Evolutionary conservation across 1,140 invertebrate genomes (phyloP).

Genomic region (Periplaneta americana): DNA sequence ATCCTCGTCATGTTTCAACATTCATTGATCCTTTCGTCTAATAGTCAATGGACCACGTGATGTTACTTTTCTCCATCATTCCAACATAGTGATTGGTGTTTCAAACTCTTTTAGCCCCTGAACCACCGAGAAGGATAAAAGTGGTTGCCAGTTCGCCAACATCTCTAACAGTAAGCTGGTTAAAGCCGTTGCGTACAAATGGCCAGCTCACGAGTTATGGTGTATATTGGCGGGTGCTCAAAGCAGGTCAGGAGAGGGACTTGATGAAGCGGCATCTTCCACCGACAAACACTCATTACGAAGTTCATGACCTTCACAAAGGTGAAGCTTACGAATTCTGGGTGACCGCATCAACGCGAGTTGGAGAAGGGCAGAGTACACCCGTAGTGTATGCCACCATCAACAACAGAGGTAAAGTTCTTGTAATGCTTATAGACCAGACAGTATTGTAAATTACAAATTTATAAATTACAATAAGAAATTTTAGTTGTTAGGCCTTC

Average conservation of each 20-base stretch:
- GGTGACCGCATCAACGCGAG: conserved; percentile 37
- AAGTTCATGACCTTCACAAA: conserved; percentile 36
- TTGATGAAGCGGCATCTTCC: conserved; percentile 26
- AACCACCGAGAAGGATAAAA: conserved; percentile 41
- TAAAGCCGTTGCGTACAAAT: conserved; percentile 37
- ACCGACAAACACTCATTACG: conserved; percentile 29
- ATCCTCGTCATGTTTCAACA: too few species aligned
- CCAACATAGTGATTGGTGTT: too few species aligned
- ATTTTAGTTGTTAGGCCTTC: too few species aligned
- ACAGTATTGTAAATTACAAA: too few species aligned
- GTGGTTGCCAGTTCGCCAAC: conserved; percentile 35
- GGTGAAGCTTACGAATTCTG: conserved; percentile 42
- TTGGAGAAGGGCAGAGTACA: conserved; percentile 34
- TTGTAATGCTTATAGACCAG: too few species aligned
- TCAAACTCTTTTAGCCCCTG: conserved; percentile 40
- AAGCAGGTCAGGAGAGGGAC: conserved; percentile 29
- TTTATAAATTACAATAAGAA: too few species aligned
- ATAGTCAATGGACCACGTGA: too few species aligned
- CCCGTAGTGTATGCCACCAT: conserved; percentile 24
- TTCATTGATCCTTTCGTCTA: too few species aligned
- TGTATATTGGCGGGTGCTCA: conserved; percentile 36
- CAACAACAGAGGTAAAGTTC: conserved; percentile 3
- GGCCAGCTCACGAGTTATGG: conserved; percentile 41
- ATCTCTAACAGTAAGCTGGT: conserved; percentile 41
- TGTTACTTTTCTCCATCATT: too few species aligned